Percentiles rank a stretch among this genome's conserved stretches.
phyloP scores from a whole-genome alignment of 2,888 invertebrate species.

The Germaria angustata region DNA sequence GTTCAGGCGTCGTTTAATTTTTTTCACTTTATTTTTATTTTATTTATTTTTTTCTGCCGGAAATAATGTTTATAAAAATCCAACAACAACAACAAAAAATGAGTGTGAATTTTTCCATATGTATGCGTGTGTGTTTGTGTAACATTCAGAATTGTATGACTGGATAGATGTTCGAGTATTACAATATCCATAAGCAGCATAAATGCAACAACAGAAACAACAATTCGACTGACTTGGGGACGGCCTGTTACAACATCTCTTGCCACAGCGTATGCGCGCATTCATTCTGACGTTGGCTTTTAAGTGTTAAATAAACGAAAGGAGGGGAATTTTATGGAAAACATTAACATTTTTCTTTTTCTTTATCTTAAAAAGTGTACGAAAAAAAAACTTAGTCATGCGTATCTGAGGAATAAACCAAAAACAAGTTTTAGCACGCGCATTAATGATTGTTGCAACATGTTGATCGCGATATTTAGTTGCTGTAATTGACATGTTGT shows the following conservation, averaged over 20 bases:
- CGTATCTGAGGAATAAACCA: slow-evolving; percentile 48
- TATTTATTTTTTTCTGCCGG: slow-evolving; percentile 47
- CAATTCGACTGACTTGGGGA: slow-evolving; percentile 29
- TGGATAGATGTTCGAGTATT: background rate
- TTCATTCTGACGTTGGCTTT: background rate
- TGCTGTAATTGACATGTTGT: slow-evolving; percentile 66
- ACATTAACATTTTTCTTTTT: slow-evolving; percentile 35
- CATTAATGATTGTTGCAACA: slow-evolving; percentile 63
- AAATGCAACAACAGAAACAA: slow-evolving; percentile 11
- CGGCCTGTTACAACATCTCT: slow-evolving; percentile 18
- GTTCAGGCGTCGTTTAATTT: slow-evolving; percentile 27
- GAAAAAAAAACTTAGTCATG: slow-evolving; percentile 55
- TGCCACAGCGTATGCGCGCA: slow-evolving; percentile 40
- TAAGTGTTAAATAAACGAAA: background rate
- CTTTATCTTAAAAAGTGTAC: slow-evolving; percentile 5
- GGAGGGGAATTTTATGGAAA: slow-evolving; percentile 19
- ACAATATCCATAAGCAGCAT: slow-evolving; percentile 27
- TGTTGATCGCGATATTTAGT: slow-evolving; percentile 64
- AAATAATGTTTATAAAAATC: slow-evolving; percentile 61
- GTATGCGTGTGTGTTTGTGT: slow-evolving; percentile 55
- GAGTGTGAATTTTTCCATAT: slow-evolving; percentile 19
- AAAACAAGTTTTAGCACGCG: slow-evolving; percentile 66
- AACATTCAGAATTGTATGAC: slow-evolving; percentile 26
- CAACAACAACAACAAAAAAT: background rate
- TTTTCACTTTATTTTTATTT: background rate